Evolutionary conservation across 2,888 invertebrate species (phyloP), one percentile per base, ranked within the genome.

Genomic region (Pseudococcus jackbeardsleyi): DNA sequence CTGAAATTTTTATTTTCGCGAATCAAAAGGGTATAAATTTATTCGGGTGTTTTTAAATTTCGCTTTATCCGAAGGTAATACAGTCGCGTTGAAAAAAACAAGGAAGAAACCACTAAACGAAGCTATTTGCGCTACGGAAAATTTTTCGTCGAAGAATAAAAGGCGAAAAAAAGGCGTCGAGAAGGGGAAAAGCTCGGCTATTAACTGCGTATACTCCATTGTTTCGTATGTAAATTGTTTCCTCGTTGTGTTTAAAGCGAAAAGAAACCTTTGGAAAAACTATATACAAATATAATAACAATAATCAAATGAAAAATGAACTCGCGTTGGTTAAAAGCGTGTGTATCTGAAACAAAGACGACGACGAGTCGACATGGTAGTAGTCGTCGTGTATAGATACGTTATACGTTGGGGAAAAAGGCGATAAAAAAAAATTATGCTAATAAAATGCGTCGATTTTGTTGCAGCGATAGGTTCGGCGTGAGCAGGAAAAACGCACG

Each of bases 221-320:
- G 79, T 79, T 42, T 79, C 19, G n/a, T 42, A 79, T 79, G 79
- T 42, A 79, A 79, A 79, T 79, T 79, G 79, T 42, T 79, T 42
- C 19, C 39, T 79, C 79, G 79, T 42, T 79, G 79, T 79, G n/a
- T 79, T 39, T 72, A 26, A 79, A 42, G n/a, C 42, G n/a, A 42
- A 79, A 79, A 79, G 42, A 79, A 79, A 79, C 26, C 68, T 72
- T 72, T 72, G 12, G 5, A 72, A 72, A 72, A 72, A 26, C 33
- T 26, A n/a, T 19, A n/a, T 19, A 59, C 26, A 33, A 33, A 33
- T 19, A 59, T 59, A 59, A 59, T 59, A 59, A 59, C 59, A 72
- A 72, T 72, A 72, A 72, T 72, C 68, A 72, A 72, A 72, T 72
- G 68, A 72, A 72, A 72, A 72, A 72, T 72, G 68, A 72, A 72